These are phyloP conservation scores for Aphaenogaster ashmeadi DNA, from an alignment of 1,140 invertebrate genomes.

Conservation along the genomic window DNA sequence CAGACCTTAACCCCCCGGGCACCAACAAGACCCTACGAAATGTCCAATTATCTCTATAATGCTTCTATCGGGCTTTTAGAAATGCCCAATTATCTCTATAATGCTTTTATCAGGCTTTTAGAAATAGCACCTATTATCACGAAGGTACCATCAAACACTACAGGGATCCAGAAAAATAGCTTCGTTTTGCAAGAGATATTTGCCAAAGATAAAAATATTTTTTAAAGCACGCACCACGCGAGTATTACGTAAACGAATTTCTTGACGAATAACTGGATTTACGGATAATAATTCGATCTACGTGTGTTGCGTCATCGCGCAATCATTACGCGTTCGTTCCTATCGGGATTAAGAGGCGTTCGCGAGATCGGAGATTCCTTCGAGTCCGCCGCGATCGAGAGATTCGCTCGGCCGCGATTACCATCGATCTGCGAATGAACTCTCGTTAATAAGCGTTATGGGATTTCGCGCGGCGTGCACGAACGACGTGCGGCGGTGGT, in stretches of 20 bases:
- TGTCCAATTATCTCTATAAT: background rate
- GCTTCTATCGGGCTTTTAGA: background rate
- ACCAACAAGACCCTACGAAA: background rate
- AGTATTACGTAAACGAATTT: background rate
- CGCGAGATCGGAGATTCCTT: background rate
- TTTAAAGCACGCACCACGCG: background rate
- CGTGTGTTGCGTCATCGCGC: slow-evolving; percentile 21
- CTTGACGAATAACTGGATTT: slow-evolving; percentile 1
- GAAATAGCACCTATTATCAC: background rate
- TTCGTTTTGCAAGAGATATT: background rate
- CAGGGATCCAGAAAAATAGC: background rate
- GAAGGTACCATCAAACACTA: background rate
- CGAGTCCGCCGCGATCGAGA: background rate
- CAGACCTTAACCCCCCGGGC: slow-evolving; percentile 14
- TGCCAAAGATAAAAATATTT: background rate
- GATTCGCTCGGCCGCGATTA: slow-evolving; percentile 13
- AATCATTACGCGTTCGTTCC: slow-evolving; percentile 8
- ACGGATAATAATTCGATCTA: background rate
- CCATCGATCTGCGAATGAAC: slow-evolving; percentile 9
- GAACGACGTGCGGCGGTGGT: background rate
- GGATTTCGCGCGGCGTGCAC: slow-evolving; percentile 18
- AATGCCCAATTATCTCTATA: background rate
- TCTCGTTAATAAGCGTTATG: slow-evolving; percentile 21
- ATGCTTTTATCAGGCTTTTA: background rate
- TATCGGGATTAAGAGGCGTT: background rate